Evolutionary conservation across 2,113 vertebrate species (phyloP).

Genomic region (Promerops cafer): DNA sequence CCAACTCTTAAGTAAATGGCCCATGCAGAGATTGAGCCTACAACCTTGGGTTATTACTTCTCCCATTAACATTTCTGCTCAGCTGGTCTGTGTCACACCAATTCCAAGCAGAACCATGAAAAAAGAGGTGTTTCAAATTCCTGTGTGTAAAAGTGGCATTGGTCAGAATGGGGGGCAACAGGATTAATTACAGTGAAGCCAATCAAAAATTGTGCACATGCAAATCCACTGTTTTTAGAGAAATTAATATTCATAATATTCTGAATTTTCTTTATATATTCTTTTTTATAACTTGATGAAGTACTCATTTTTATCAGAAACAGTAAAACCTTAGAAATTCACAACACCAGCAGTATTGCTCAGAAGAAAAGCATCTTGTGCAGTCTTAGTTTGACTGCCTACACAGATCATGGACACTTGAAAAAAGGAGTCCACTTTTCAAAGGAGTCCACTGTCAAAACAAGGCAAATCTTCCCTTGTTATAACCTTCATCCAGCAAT

Average conservation of each 20-base stretch:
- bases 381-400: not conserved
- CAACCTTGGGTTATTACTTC: not conserved
- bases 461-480: not conserved
- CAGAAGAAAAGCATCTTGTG: not conserved
- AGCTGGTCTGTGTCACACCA: not conserved
- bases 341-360: not conserved
- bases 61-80: not conserved
- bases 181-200: not conserved
- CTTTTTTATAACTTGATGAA: not conserved
- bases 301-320: not conserved
- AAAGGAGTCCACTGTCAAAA: not conserved
- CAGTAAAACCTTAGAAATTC: not conserved
- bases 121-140: not conserved
- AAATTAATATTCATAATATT: not conserved
- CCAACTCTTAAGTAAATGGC: not conserved
- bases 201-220: not conserved
- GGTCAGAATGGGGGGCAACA: not conserved
- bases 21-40: not conserved
- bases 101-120: not conserved
- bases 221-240: not conserved
- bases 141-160: not conserved
- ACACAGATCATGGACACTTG: fast-evolving
- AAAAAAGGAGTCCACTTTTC: not conserved
- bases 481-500: not conserved
- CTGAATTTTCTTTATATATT: too few species aligned